phyloP scores from a whole-genome alignment of 37 sponge, comb jelly and placozoan genomes.

The Theonella swinhoei region DNA sequence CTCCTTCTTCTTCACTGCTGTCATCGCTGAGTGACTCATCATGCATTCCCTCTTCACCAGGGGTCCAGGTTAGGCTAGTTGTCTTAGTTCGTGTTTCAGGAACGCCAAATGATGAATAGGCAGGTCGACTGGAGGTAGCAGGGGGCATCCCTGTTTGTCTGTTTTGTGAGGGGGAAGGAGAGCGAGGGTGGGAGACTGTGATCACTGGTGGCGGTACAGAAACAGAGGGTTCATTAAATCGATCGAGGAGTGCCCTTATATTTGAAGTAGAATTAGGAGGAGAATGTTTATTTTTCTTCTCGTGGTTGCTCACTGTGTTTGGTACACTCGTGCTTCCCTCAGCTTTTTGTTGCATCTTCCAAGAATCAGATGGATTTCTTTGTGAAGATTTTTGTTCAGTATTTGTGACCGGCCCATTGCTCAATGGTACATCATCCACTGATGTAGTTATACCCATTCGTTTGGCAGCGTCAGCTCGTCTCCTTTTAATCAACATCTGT shows the following conservation, averaged over 20 bases:
- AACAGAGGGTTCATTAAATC: not conserved
- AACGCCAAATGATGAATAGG: not conserved
- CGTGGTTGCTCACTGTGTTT: not conserved
- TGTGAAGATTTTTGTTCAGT: not conserved
- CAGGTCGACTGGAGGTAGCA: not conserved
- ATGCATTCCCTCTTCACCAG: too few relatives aligned
- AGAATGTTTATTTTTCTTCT: not conserved
- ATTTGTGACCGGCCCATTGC: not conserved
- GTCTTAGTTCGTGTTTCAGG: not conserved
- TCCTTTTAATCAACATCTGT: slow-evolving; percentile 68
- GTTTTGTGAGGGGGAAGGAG: not conserved
- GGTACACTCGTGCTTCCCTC: not conserved
- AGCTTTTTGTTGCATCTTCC: too few relatives aligned
- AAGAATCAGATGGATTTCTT: too few relatives aligned
- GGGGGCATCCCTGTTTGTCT: not conserved
- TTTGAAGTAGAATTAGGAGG: not conserved
- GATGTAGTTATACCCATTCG: slow-evolving; percentile 22
- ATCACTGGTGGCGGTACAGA: not conserved
- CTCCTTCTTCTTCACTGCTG: slow-evolving; percentile 27
- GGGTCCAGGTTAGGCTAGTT: not conserved
- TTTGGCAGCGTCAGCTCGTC: slow-evolving; percentile 50
- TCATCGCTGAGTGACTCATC: slow-evolving; percentile 22
- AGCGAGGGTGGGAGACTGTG: not conserved
- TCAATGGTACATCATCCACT: not conserved
- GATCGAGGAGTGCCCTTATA: not conserved